Evolutionary conservation across 2,797 vertebrate species (phyloP), one percentile per base, ranked within the genome.

Genomic region (Octomys mimax): DNA sequence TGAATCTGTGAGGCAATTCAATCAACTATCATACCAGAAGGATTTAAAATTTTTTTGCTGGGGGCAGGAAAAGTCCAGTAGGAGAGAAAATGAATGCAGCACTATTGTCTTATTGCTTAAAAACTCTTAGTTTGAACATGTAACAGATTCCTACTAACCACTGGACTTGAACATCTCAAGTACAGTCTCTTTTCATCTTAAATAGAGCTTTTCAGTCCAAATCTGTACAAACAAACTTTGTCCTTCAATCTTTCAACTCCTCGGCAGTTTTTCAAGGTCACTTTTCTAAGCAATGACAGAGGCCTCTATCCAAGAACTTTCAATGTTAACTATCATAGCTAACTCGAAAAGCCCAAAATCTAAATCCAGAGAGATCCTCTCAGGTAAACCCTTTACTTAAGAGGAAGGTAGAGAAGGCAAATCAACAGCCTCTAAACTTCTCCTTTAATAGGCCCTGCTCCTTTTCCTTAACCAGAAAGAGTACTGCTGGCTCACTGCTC

Each of bases 261-360:
- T 99, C 97, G 71, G 97, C 97, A 95, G 98, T 98, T 97, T 99
- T 98, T 99, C 99, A 99, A 99, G 99, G 99, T 99, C 99, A 99
- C 99, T 99, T 97, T 98, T 98, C 98, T 7, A 0, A 97, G 82
- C 71, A 92, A 96, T 21, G 49, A 96, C 87, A 97, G 95, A 98
- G 98, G 98, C 98, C 98, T 94, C 79, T 92, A 92, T 96, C 87
- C 80, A 85, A 90, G 98, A 99, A 99, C 98, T 99, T 98, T 98
- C 97, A 98, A 98, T 98, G 98, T 98, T 97, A 98, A 49, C 42
- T 96, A 98, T 98, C 11, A 93, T 75, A n/a, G 93, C 81, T 96
- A 97, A 96, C 94, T 98, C 77, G 0, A 62, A 52, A 36, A 94
- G 81, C 88, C 9, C 24, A 3, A 98, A 98, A 96, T 19, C 91